Conservation (phyloP, 2,113 vertebrate genomes). For the Semicossyphus pulcher region DNA sequence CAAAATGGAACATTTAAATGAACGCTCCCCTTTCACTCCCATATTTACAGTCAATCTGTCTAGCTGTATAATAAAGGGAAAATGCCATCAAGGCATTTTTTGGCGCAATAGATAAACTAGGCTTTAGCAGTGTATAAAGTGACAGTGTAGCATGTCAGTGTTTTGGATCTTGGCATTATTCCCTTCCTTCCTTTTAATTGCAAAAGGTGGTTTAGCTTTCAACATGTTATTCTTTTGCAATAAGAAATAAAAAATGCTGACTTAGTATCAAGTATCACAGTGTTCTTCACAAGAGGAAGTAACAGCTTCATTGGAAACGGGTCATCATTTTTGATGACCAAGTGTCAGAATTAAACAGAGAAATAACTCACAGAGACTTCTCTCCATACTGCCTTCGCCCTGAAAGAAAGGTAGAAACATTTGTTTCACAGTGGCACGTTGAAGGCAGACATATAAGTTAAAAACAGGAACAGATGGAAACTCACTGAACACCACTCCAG, state of each 20-base stretch:
- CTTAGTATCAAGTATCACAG: not conserved
- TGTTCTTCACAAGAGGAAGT: not conserved
- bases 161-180: not conserved
- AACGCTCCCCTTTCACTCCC: too few species aligned
- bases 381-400: constrained; percentile 28
- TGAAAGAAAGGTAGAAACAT: constrained; percentile 39
- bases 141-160: not conserved
- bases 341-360: not conserved
- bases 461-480: not conserved
- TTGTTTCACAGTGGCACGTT: not conserved
- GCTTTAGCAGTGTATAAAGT: too few species aligned
- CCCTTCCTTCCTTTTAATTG: constrained; percentile 5
- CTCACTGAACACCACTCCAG: constrained; percentile 70
- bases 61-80: too few species aligned
- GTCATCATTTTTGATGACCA: not conserved
- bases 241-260: not conserved
- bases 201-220: not conserved
- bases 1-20: too few species aligned
- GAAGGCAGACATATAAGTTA: not conserved
- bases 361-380: constrained; percentile 60
- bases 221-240: not conserved
- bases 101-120: too few species aligned
- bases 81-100: too few species aligned
- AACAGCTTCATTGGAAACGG: not conserved
- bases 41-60: too few species aligned